Conservation (phyloP, 2,797 vertebrate genomes). For the Pseudochirops corinnae region DNA sequence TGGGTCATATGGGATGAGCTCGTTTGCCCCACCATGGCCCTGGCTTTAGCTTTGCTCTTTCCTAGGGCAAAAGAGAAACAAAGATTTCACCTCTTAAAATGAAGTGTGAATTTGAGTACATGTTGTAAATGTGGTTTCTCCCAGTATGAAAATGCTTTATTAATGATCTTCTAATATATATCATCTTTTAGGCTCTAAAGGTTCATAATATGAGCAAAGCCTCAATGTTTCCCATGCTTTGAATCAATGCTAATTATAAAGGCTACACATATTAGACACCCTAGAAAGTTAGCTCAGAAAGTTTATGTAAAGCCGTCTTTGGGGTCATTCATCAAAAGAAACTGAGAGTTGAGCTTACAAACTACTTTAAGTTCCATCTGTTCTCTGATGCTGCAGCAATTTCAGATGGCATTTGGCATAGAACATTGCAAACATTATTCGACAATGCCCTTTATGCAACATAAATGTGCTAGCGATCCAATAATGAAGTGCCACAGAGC, state of each 20-base stretch:
- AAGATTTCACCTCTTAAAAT: background rate
- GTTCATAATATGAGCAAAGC: conserved; percentile 62
- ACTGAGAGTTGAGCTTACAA: conserved; percentile 42
- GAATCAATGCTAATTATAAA: conserved; percentile 38
- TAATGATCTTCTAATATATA: conserved; percentile 42
- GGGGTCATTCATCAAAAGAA: conserved; percentile 66
- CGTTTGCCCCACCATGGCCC: background rate
- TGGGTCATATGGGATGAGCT: background rate
- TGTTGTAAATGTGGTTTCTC: conserved; percentile 16
- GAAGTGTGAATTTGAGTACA: background rate
- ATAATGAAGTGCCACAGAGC: conserved; percentile 57
- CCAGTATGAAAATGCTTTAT: conserved; percentile 49
- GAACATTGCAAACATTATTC: conserved; percentile 51
- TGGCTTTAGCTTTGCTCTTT: background rate
- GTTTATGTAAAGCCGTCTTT: conserved; percentile 67
- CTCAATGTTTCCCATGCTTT: conserved; percentile 59
- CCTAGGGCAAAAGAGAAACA: background rate
- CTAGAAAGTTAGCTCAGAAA: conserved; percentile 74
- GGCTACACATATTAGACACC: conserved; percentile 52
- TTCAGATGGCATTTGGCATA: conserved; percentile 59
- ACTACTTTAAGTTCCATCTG: conserved; percentile 76
- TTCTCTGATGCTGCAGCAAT: conserved; percentile 55
- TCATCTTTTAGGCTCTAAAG: conserved; percentile 41
- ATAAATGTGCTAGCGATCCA: conserved; percentile 27
- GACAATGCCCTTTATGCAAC: conserved; percentile 21